Evolutionary conservation across 2,797 vertebrate species (phyloP), one percentile per base, ranked within the genome.

Genomic region (Lithobates pipiens): DNA sequence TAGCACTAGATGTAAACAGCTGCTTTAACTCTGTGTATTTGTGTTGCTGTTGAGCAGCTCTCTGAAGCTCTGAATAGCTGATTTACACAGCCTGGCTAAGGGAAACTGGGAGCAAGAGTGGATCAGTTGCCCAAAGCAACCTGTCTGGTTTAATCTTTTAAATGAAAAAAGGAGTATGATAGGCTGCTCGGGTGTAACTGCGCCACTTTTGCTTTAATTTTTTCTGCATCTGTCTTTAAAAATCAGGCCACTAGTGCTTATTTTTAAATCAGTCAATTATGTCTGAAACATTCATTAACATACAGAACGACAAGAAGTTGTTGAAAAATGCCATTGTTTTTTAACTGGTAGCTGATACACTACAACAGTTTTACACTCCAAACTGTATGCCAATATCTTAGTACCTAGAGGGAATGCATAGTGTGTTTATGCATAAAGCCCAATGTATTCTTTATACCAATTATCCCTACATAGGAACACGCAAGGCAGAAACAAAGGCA

Each of bases 1-100:
- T 76, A 32, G 70, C 81, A 69, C 46, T 44, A 68, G 39, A 84
- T 83, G 57, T 70, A 75, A 76, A 83, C 76, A 84, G 50, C 68
- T 23, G 54, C 63, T 83, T 84, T 80, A 61, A 54, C 34, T 46
- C 76, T 46, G 67, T 76, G 73, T 75, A 44, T 69, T 76, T 83
- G 57, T 78, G 61, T 50, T 39, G 57, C 79, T 42, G 70, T 44
- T 16, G 39, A 39, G 39, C 8, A 27, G 27, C 42, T 11, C 16
- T 50, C 39, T 65, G 16, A n/a, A 78, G 50, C 23, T 61, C 54
- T 61, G 54, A 61, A 61, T 21, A 61, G 21, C 54, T 61, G 21
- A 8, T 61, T 23, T 23, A n/a, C 54, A 61, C 23, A 61, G 54
- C 8, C 21, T 23, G 21, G 54, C 27, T 25, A 10, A 67, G 65